Conservation (phyloP, 2,113 vertebrate genomes). For the Numida meleagris region DNA sequence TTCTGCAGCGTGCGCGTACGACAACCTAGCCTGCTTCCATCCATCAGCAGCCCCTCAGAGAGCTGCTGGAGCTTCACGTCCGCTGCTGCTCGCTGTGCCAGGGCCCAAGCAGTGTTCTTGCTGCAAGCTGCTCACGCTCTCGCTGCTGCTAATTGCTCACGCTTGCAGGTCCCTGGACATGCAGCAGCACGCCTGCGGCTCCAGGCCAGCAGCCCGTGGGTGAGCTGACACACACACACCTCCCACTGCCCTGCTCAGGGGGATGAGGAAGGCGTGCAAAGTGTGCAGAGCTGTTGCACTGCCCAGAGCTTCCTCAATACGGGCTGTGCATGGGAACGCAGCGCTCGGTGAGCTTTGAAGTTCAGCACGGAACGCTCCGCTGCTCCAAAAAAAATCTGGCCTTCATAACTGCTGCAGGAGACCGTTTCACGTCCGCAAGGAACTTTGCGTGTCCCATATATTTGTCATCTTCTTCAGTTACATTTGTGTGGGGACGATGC, state of each 20-base stretch:
- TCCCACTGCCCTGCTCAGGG: not conserved
- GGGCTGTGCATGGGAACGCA: rapidly evolving
- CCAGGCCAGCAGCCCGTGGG: not conserved
- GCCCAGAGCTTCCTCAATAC: rapidly evolving
- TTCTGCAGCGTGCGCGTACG: not conserved
- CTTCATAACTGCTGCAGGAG: not conserved
- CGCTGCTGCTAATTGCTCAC: not conserved
- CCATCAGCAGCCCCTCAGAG: not conserved
- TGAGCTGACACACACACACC: not conserved
- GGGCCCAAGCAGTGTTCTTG: rapidly evolving
- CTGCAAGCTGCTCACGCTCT: not conserved
- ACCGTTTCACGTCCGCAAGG: not conserved
- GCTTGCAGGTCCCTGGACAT: not conserved
- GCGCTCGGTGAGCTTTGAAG: not conserved
- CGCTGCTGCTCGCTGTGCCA: rapidly evolving
- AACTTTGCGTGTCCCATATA: not conserved
- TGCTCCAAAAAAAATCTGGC: not conserved
- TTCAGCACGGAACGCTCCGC: not conserved
- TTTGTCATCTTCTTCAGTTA: not conserved
- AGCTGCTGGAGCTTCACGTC: not conserved
- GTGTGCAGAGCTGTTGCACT: not conserved
- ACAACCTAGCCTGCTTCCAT: not conserved
- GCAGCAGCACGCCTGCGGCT: not conserved
- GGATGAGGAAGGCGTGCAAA: rapidly evolving
- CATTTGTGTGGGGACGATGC: not conserved